A percentile compares a stretch with the other conserved stretches of the same genome.
Evolutionary conservation across 64 coral and sea anemone species (phyloP).

Genomic region (Actinia equina): DNA sequence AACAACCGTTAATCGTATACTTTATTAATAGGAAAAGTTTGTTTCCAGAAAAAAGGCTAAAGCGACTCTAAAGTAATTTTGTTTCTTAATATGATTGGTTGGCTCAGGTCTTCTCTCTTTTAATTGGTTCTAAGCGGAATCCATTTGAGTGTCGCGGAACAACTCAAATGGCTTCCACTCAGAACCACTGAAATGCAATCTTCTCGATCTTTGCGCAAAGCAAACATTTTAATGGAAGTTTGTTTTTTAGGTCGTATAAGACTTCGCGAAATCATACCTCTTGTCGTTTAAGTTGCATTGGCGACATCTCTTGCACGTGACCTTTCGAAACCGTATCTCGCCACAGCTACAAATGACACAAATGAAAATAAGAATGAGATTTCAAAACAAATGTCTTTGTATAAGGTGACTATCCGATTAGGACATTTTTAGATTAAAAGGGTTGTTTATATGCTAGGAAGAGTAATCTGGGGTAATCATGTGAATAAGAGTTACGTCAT

Average conservation of each 20-base stretch:
- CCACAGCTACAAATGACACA: conserved; percentile 33
- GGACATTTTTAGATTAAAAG: too few species aligned
- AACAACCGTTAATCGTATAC: too few species aligned
- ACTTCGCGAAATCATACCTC: conserved; percentile 9
- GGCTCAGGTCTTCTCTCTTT: too few species aligned
- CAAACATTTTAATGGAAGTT: neutral
- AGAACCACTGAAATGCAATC: neutral
- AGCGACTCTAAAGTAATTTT: too few species aligned
- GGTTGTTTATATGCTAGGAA: too few species aligned
- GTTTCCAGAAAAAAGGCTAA: too few species aligned
- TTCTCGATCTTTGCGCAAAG: neutral
- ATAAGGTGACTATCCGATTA: too few species aligned
- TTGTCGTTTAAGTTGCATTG: conserved; percentile 55
- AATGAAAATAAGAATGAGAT: neutral
- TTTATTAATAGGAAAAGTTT: too few species aligned
- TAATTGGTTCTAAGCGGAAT: neutral
- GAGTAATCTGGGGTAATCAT: too few species aligned
- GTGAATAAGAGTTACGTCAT: too few species aligned
- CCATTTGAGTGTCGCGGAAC: neutral
- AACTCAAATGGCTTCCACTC: neutral
- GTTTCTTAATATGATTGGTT: too few species aligned
- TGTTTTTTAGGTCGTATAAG: neutral
- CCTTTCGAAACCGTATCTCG: conserved; percentile 63
- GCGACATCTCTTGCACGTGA: conserved; percentile 38
- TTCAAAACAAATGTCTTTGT: neutral